Evolutionary conservation across 2,113 vertebrate species (phyloP).

Genomic region (Protobothrops flavoviridis): DNA sequence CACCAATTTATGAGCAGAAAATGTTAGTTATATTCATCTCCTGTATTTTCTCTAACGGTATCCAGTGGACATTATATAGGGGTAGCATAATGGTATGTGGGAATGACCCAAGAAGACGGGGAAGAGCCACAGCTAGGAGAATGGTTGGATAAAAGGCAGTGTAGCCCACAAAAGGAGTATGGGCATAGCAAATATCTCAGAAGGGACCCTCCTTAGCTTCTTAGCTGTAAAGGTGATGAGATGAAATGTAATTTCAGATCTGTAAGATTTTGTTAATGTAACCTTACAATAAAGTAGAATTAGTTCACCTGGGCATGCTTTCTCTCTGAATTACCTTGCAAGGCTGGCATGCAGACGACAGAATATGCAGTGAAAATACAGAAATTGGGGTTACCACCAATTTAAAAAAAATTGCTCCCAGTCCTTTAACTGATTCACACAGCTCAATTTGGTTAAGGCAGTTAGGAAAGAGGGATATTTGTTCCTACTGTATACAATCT

Average conservation of each 20-base stretch:
- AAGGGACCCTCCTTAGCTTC: neutral
- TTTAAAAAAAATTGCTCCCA: neutral
- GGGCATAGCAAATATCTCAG: neutral
- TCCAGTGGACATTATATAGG: neutral
- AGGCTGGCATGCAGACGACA: neutral
- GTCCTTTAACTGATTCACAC: neutral
- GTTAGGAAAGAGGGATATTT: neutral
- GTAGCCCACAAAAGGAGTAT: neutral
- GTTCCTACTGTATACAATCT: neutral
- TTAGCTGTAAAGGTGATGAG: neutral
- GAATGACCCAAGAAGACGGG: neutral
- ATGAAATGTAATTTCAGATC: neutral
- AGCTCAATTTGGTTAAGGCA: neutral
- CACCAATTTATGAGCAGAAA: neutral
- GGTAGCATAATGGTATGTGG: neutral
- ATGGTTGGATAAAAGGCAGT: neutral
- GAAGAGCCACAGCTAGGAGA: neutral
- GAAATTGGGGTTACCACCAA: neutral
- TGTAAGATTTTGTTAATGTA: neutral
- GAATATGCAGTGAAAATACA: neutral
- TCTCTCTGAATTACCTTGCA: neutral
- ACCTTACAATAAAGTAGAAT: neutral
- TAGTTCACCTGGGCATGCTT: neutral
- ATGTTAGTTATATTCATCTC: neutral
- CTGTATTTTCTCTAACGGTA: neutral